phyloP scores from a whole-genome alignment of 2,797 vertebrate genomes.

The Hylomyscus alleni region DNA sequence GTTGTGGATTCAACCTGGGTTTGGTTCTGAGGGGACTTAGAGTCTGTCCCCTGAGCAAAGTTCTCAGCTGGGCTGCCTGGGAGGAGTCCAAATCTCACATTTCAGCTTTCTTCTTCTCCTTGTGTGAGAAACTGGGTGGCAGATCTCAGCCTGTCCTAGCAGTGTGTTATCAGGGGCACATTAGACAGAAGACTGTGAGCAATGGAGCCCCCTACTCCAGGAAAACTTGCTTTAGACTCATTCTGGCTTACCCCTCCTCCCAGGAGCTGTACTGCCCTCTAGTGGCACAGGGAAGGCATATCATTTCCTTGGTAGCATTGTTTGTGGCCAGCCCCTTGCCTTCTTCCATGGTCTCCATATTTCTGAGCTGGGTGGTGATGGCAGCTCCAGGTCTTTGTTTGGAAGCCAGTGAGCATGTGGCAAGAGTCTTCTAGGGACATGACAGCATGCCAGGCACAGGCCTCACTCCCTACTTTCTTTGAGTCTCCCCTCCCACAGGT shows the following conservation, averaged over 20 bases:
- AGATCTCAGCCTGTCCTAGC: neutral
- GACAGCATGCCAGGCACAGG: neutral
- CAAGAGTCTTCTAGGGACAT: neutral
- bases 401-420: neutral
- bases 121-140: neutral
- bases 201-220: neutral
- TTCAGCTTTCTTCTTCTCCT: neutral
- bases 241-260: neutral
- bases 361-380: neutral
- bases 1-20: neutral
- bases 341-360: neutral
- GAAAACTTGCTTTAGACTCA: too few species aligned
- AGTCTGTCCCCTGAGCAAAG: neutral
- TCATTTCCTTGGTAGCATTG: neutral
- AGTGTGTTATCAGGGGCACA: neutral
- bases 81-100: neutral
- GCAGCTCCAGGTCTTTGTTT: neutral
- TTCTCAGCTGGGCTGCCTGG: neutral
- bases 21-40: neutral
- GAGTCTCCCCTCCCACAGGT: neutral
- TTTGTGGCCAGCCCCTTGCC: neutral
- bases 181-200: neutral
- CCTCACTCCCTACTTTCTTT: too few species aligned
- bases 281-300: neutral
- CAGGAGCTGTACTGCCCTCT: slow-evolving; percentile 72